These are phyloP conservation scores for Typhlichthys eigenmanni DNA, from an alignment of 2,797 vertebrate species.

Conservation along the genomic window DNA sequence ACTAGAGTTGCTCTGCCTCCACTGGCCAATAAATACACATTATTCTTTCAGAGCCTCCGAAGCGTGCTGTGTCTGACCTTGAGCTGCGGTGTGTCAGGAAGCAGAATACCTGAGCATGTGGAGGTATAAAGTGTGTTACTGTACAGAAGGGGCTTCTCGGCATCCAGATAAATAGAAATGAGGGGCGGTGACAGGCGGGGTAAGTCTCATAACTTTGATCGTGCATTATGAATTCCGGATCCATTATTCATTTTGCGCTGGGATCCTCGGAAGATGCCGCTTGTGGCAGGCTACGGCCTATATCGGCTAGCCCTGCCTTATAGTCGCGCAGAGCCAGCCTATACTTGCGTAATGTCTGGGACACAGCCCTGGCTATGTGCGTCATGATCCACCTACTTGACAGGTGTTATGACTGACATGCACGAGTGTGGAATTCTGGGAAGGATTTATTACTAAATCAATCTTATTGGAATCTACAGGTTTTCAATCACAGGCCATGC, in stretches of 20 bases:
- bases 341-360: too few species aligned
- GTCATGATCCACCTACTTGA: too few species aligned
- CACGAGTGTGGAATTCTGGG: too few species aligned
- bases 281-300: slow-evolving; percentile 45
- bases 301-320: slow-evolving; percentile 36
- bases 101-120: slow-evolving; percentile 11
- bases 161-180: slow-evolving; percentile 49
- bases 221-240: slow-evolving; percentile 67
- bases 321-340: too few species aligned
- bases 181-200: slow-evolving; percentile 51
- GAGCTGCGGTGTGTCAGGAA: not conserved
- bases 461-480: too few species aligned
- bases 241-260: slow-evolving; percentile 56
- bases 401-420: too few species aligned
- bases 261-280: slow-evolving; percentile 35
- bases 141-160: slow-evolving; percentile 29
- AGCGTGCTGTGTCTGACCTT: not conserved
- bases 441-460: too few species aligned
- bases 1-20: too few species aligned
- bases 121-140: not conserved
- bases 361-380: too few species aligned
- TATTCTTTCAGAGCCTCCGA: too few species aligned
- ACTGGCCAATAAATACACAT: too few species aligned
- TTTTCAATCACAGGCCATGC: too few species aligned
- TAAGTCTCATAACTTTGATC: slow-evolving; percentile 63